Conservation (phyloP, 2,888 invertebrate species). For the Pyrrhosoma nymphula region DNA sequence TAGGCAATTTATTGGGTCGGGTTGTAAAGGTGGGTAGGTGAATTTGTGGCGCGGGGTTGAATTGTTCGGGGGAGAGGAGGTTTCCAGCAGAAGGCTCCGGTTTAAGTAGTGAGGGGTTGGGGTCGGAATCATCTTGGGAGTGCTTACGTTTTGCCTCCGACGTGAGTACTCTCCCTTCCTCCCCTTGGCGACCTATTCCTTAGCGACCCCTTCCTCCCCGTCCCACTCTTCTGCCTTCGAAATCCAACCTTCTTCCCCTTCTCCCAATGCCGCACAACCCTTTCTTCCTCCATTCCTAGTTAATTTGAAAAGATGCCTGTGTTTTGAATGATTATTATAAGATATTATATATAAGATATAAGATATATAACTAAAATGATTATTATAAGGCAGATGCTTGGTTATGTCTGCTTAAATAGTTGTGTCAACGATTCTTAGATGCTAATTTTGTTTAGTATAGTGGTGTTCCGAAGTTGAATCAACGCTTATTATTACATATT, state of each 20-base stretch:
- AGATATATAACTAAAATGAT: too few relatives aligned
- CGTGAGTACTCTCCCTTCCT: background rate
- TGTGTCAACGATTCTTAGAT: too few relatives aligned
- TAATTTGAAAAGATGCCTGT: too few relatives aligned
- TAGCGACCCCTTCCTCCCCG: background rate
- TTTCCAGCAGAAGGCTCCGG: background rate
- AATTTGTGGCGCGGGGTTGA: background rate
- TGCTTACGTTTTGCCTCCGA: conserved; percentile 36
- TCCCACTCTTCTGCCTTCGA: too few relatives aligned
- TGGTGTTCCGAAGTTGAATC: too few relatives aligned
- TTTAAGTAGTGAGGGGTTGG: background rate
- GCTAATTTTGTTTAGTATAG: too few relatives aligned
- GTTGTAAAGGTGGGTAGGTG: background rate
- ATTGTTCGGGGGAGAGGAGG: background rate
- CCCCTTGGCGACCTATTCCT: background rate
- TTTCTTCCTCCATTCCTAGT: background rate
- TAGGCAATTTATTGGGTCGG: conserved; percentile 50
- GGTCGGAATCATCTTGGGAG: conserved; percentile 45
- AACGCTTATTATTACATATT: too few relatives aligned
- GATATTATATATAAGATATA: too few relatives aligned
- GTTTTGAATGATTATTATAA: too few relatives aligned
- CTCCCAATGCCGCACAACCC: background rate
- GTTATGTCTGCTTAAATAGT: too few relatives aligned
- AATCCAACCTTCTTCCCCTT: background rate
- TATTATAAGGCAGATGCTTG: too few relatives aligned